Conservation (phyloP, 92 coral and sea anemone genomes). For the Isaurus tuberculatus region DNA sequence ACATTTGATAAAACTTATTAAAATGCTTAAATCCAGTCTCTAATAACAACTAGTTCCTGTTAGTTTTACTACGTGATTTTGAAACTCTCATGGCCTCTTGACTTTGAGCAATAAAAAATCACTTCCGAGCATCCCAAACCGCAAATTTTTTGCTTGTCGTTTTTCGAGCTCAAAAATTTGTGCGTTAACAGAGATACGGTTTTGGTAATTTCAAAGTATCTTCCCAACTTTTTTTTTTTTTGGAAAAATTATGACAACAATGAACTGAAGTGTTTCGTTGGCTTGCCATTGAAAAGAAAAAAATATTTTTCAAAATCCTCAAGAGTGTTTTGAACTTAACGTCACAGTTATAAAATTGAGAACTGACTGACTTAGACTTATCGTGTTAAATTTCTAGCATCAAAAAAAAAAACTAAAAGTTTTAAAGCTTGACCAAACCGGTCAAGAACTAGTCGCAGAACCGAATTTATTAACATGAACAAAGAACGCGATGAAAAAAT, state of each 20-base stretch:
- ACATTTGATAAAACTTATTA: neutral
- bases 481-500: neutral
- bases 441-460: neutral
- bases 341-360: no score
- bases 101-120: constrained; percentile 3
- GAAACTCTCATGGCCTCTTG: neutral
- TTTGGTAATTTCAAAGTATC: no score
- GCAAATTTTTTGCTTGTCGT: neutral
- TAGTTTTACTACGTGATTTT: neutral
- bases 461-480: neutral
- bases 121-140: neutral
- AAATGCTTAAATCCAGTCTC: constrained; percentile 10
- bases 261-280: no score
- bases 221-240: no score
- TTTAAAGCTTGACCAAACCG: neutral
- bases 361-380: no score
- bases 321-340: no score
- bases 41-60: constrained; percentile 28
- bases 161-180: neutral
- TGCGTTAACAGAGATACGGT: neutral
- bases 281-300: no score
- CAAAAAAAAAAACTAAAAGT: neutral
- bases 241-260: no score
- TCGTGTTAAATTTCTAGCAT: neutral
- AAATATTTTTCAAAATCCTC: no score